These are phyloP conservation scores for Thaumatotibia leucotreta DNA, from an alignment of 1,140 invertebrate genomes.

Conservation along the genomic window DNA sequence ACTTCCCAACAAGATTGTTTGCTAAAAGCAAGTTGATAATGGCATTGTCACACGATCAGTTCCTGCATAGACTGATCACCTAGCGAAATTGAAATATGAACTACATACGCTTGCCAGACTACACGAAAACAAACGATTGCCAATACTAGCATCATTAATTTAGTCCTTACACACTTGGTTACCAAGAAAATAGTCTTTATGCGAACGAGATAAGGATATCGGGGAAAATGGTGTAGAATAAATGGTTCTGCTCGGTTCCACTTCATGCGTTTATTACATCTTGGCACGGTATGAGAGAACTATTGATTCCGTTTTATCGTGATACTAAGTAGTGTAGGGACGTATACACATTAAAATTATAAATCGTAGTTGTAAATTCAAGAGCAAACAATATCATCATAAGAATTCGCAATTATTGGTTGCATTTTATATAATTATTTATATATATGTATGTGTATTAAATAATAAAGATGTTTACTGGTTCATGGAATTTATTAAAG, in stretches of 20 bases:
- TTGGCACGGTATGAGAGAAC: conserved; percentile 51
- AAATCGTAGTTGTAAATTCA: not conserved
- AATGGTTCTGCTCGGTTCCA: conserved; percentile 43
- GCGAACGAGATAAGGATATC: conserved; percentile 24
- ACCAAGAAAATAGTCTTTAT: conserved; percentile 29
- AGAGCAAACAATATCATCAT: no score
- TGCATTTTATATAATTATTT: no score
- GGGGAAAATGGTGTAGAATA: conserved; percentile 32
- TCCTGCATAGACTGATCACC: not conserved
- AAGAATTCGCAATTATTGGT: no score
- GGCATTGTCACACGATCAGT: not conserved
- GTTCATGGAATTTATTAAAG: no score
- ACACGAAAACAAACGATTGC: conserved; percentile 50
- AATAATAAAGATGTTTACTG: no score
- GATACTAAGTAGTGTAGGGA: conserved; percentile 32
- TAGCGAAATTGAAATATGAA: conserved; percentile 11
- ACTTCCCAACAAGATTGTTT: not conserved
- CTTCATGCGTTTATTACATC: conserved; percentile 56
- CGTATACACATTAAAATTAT: conserved; percentile 17
- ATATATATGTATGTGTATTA: no score
- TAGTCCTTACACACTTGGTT: conserved; percentile 31
- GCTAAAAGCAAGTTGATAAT: not conserved
- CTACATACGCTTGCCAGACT: conserved; percentile 21
- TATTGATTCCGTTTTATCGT: conserved; percentile 51
- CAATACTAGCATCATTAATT: conserved; percentile 51